Conservation (phyloP, 1,140 invertebrate genomes). For the Aphelenchoides besseyi region DNA sequence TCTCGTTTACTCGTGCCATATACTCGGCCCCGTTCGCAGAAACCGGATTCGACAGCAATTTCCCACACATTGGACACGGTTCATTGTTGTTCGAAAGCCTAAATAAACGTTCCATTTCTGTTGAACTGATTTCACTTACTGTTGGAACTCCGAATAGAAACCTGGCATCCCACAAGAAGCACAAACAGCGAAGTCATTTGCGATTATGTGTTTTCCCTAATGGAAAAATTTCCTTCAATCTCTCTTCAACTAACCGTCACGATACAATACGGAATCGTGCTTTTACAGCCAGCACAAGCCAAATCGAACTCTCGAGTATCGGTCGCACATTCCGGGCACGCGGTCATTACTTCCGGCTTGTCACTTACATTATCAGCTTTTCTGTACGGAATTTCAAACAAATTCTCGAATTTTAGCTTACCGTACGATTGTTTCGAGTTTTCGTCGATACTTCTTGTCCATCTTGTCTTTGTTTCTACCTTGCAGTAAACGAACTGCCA, state of each 20-base stretch:
- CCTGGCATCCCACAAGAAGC: constrained; percentile 88
- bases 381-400: constrained; percentile 61
- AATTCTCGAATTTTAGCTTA: constrained; percentile 70
- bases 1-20: constrained; percentile 2
- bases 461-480: constrained; percentile 82
- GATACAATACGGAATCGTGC: constrained; percentile 86
- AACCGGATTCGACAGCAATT: not conserved
- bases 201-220: constrained; percentile 86
- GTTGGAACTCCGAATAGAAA: constrained; percentile 48
- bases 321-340: constrained; percentile 81
- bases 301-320: constrained; percentile 75
- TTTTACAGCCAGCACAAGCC: constrained; percentile 80
- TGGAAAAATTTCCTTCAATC: constrained; percentile 41
- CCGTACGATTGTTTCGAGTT: constrained; percentile 86
- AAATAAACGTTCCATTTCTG: constrained; percentile 4
- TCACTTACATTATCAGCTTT: constrained; percentile 68
- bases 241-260: constrained; percentile 74
- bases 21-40: not conserved
- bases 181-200: constrained; percentile 81
- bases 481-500: constrained; percentile 84
- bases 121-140: constrained; percentile 30
- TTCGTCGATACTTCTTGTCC: constrained; percentile 85
- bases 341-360: constrained; percentile 66
- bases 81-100: constrained; percentile 19
- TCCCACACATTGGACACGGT: constrained; percentile 37